These are phyloP conservation scores for Coturnix japonica DNA, from an alignment of 2,113 vertebrate species.

Conservation along the genomic window DNA sequence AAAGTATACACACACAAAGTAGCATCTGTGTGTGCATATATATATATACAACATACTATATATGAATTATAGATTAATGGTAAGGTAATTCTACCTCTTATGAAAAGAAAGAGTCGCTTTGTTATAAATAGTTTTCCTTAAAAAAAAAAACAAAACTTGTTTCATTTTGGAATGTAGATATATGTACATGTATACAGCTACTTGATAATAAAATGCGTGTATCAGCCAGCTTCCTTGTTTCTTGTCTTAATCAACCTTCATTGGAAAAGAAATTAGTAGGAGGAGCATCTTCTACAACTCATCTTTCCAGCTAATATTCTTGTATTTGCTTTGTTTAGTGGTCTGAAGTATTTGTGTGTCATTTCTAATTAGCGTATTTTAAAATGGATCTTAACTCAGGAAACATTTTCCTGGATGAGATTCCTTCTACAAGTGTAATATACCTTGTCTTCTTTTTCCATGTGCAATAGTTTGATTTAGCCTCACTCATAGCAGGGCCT, in stretches of 20 bases:
- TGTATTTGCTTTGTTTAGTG: background rate
- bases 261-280: background rate
- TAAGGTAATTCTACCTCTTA: slow-evolving; percentile 78
- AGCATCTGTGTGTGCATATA: slow-evolving; percentile 68
- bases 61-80: slow-evolving; percentile 66
- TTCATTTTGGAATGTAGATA: slow-evolving; percentile 77
- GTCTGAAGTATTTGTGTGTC: background rate
- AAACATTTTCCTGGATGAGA: background rate
- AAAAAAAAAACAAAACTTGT: slow-evolving; percentile 64
- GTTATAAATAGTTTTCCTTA: slow-evolving; percentile 77
- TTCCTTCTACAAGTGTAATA: background rate
- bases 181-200: slow-evolving; percentile 34
- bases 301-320: background rate
- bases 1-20: slow-evolving; percentile 68
- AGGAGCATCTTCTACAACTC: background rate
- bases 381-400: background rate
- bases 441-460: background rate
- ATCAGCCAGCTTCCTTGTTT: slow-evolving; percentile 20
- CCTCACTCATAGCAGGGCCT: background rate
- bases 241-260: background rate
- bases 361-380: background rate
- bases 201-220: slow-evolving; percentile 76
- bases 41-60: slow-evolving; percentile 70
- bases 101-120: slow-evolving; percentile 76
- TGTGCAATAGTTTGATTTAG: background rate